Conservation (phyloP, 1,140 invertebrate genomes). For the Hyles euphorbiae region DNA sequence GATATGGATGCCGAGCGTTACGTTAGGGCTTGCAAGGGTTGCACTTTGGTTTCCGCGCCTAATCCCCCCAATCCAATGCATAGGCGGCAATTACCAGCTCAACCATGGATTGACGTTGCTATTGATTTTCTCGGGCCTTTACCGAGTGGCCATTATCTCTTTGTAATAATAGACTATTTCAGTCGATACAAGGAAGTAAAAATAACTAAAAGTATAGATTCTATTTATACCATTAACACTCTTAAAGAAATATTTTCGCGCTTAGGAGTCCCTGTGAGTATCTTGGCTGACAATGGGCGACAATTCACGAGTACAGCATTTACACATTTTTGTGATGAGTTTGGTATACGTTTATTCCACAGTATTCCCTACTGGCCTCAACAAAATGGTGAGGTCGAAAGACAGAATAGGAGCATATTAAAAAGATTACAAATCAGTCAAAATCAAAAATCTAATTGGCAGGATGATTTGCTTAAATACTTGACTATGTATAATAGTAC, state of each 20-base stretch:
- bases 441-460: conserved; percentile 16
- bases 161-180: conserved; percentile 26
- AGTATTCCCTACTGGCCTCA: conserved; percentile 34
- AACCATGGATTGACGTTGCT: conserved; percentile 23
- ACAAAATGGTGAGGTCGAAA: conserved; percentile 31
- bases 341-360: conserved; percentile 16
- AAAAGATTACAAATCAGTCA: conserved; percentile 25
- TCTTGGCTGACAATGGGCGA: conserved; percentile 24
- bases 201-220: conserved; percentile 22
- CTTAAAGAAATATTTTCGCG: conserved; percentile 27
- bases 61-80: conserved; percentile 21
- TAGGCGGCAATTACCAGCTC: conserved; percentile 14
- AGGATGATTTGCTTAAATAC: conserved; percentile 22
- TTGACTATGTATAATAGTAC: conserved; percentile 30
- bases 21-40: conserved; percentile 62
- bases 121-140: conserved; percentile 24
- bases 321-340: conserved; percentile 11
- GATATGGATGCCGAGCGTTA: conserved; percentile 63
- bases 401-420: conserved; percentile 28
- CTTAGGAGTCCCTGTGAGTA: conserved; percentile 19
- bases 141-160: conserved; percentile 18
- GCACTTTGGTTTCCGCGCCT: conserved; percentile 29
- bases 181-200: conserved; percentile 32
- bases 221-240: conserved; percentile 24
- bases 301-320: conserved; percentile 25